These are phyloP conservation scores for Heliconius erato DNA, from an alignment of 2,888 invertebrate species.

Conservation along the genomic window DNA sequence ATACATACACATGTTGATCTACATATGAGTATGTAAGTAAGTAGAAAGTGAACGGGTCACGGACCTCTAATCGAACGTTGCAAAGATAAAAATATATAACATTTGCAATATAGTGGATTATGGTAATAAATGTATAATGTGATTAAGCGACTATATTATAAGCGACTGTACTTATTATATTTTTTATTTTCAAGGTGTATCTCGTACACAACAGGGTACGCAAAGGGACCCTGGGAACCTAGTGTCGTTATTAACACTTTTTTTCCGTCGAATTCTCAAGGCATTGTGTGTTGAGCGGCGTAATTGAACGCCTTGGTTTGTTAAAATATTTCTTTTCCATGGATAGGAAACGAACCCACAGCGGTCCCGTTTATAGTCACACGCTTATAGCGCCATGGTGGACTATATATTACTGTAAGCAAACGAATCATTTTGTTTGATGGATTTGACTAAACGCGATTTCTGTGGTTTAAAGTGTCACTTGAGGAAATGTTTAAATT, in stretches of 20 bases:
- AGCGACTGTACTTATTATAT: too few species aligned
- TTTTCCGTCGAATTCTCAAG: not conserved
- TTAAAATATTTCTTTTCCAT: too few species aligned
- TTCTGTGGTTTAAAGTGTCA: too few species aligned
- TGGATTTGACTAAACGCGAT: too few species aligned
- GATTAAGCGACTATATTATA: not conserved
- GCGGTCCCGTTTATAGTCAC: too few species aligned
- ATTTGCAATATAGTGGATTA: slow-evolving; percentile 26
- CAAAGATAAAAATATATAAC: slow-evolving; percentile 28
- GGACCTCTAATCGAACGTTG: slow-evolving; percentile 42
- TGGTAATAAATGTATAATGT: slow-evolving; percentile 20
- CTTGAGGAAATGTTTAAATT: too few species aligned
- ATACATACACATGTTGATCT: not conserved
- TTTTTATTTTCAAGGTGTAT: not conserved
- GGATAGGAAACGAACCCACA: too few species aligned
- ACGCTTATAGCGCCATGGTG: too few species aligned
- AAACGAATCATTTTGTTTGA: too few species aligned
- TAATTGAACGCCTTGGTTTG: not conserved
- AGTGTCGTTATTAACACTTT: not conserved
- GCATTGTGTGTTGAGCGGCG: not conserved
- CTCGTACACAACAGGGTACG: not conserved
- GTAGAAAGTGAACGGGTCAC: slow-evolving; percentile 41
- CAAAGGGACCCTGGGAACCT: not conserved
- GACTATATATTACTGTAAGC: too few species aligned
- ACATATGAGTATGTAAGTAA: slow-evolving; percentile 11